A percentile compares a stretch with the other conserved stretches of the same genome.
These are phyloP conservation scores for Lineus longissimus DNA, from an alignment of 1,140 invertebrate genomes.

Conservation along the genomic window DNA sequence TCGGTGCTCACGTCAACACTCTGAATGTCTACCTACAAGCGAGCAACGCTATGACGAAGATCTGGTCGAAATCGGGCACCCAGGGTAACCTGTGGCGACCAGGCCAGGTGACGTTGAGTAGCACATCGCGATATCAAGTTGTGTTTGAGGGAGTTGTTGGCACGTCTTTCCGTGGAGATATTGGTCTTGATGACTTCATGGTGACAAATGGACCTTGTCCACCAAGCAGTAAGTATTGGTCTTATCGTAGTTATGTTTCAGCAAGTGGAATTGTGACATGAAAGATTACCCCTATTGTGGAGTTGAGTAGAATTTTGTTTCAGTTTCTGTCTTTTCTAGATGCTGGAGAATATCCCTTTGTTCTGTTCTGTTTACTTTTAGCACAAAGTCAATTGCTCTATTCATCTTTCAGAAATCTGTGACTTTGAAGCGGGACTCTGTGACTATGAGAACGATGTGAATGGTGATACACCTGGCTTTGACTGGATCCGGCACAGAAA, in stretches of 20 bases:
- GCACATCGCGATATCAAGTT: constrained; percentile 49
- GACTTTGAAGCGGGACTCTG: constrained; percentile 45
- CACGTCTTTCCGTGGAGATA: constrained; percentile 55
- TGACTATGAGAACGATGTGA: constrained; percentile 36
- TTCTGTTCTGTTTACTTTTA: too few relatives aligned
- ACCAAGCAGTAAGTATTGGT: constrained; percentile 27
- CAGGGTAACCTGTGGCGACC: constrained; percentile 44
- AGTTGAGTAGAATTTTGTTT: too few relatives aligned
- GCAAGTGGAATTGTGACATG: too few relatives aligned
- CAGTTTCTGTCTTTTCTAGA: too few relatives aligned
- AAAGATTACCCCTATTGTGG: too few relatives aligned
- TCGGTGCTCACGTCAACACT: constrained; percentile 55
- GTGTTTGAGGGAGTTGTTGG: constrained; percentile 66
- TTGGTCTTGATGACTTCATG: constrained; percentile 33
- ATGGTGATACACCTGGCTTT: not conserved
- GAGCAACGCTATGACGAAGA: constrained; percentile 21
- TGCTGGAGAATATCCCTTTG: too few relatives aligned
- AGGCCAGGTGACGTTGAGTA: constrained; percentile 26
- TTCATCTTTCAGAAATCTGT: constrained; percentile 29
- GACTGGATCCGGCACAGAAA: not conserved
- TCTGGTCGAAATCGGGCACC: constrained; percentile 38
- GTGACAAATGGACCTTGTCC: constrained; percentile 1
- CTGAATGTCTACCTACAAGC: constrained; percentile 37
- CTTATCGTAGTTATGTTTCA: too few relatives aligned
- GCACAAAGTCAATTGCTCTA: too few relatives aligned